Base-by-base conservation (phyloP, 2,797 vertebrate species). In the Loris lydekkerianus region DNA sequence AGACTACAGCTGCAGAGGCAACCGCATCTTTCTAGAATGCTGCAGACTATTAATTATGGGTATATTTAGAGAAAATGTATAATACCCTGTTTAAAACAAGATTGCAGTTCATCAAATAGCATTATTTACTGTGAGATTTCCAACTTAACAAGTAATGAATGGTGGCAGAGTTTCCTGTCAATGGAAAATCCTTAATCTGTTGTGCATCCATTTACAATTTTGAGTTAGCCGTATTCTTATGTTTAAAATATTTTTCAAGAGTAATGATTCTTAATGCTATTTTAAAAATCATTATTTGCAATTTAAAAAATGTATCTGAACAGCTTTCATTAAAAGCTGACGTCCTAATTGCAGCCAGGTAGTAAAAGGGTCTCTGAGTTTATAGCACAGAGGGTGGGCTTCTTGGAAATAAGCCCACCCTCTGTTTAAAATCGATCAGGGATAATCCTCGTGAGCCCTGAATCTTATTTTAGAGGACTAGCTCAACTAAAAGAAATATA, bases 1-100 rank as follows among this genome's bases (percentile, higher is more conserved):
- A 96, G 84, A 91, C 72, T 84, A 94, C 86, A 98, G 97, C 93
- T 98, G 95, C 87, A 96, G 13, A 95, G 83, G 58, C 75, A 86
- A 97, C 75, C 65, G 94, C 81, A 97, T 96, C 81, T 93, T 92
- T 94, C 90, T 95, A 96, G 43, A 97, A 25, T 80, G 76, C 91
- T 89, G 82, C 89, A 92, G 97, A 95, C 80, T 90, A 97, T 97
- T 98, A 97, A 97, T 98, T 98, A 97, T 60, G 88, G 94, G 75
- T 98, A 95, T 97, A 97, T 93, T 94, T 97, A 94, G 93, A 91
- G 86, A 86, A 87, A 88, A 96, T 97, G 93, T 97, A 89, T 91
- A 95, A 96, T 88, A 87, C 69, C 90, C 94, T 95, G 58, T 98
- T 98, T 97, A 92, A 89, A 92, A 91, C 3, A 96, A 86, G 88